These are phyloP conservation scores for Pachymerium ferrugineum DNA, from an alignment of 2,888 invertebrate genomes.

Conservation along the genomic window DNA sequence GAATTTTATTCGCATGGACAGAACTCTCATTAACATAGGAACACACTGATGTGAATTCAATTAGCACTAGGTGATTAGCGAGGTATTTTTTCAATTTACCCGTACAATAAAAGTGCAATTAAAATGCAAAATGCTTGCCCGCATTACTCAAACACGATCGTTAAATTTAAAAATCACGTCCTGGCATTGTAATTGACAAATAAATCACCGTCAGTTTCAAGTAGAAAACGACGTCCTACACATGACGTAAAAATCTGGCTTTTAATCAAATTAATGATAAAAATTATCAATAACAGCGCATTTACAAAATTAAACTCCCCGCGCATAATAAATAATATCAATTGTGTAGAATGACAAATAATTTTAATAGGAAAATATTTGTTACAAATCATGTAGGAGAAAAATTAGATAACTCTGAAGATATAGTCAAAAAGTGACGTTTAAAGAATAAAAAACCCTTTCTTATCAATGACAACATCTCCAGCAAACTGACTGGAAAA, in stretches of 20 bases:
- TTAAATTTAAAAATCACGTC: neutral
- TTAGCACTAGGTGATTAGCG: slow-evolving; percentile 6
- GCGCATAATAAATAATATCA: no score
- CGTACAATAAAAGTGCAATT: neutral
- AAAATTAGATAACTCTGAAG: neutral
- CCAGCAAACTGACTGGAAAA: neutral
- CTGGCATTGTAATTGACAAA: neutral
- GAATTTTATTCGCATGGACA: neutral
- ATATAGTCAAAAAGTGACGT: neutral
- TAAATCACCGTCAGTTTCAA: neutral
- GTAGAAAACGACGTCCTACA: no score
- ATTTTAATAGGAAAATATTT: no score
- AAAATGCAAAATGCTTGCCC: neutral
- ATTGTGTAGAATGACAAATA: no score
- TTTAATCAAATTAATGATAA: neutral
- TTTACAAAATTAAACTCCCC: no score
- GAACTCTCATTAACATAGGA: slow-evolving; percentile 3
- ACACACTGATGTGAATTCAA: slow-evolving; percentile 7
- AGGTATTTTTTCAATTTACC: neutral
- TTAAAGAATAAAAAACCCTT: neutral
- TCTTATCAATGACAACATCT: neutral
- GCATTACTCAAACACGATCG: neutral
- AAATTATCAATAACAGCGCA: neutral
- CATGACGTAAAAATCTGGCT: neutral
- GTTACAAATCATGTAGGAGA: neutral